Evolutionary conservation across 1,140 invertebrate species (phyloP).

Genomic region (Colletes gigas): DNA sequence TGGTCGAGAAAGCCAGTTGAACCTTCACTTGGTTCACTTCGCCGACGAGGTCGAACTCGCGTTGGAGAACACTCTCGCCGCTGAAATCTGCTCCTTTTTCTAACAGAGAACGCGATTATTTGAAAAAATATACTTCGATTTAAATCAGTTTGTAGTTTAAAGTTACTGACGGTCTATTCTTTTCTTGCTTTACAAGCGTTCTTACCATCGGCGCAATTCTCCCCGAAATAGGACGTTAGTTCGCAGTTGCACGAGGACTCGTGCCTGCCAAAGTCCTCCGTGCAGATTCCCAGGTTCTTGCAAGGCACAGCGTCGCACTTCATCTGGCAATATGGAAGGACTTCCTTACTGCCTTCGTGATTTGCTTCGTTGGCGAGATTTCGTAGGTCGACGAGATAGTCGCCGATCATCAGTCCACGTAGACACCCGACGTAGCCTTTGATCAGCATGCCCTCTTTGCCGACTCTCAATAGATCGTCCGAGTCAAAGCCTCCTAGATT

Average conservation of each 20-base stretch:
- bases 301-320: constrained; percentile 93
- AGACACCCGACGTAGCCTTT: constrained; percentile 94
- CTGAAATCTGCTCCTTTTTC: constrained; percentile 94
- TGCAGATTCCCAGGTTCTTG: constrained; percentile 92
- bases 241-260: constrained; percentile 93
- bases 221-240: constrained; percentile 92
- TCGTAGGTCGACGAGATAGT: constrained; percentile 88
- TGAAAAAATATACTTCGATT: too few species aligned
- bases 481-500: constrained; percentile 93
- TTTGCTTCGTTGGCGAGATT: constrained; percentile 86
- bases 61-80: constrained; percentile 90
- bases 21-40: constrained; percentile 88
- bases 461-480: constrained; percentile 85
- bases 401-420: constrained; percentile 92
- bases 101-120: constrained; percentile 80
- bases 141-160: too few species aligned
- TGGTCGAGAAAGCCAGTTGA: constrained; percentile 91
- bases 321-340: constrained; percentile 91
- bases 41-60: constrained; percentile 87
- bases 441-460: constrained; percentile 81
- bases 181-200: too few species aligned
- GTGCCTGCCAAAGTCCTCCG: constrained; percentile 93
- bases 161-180: too few species aligned
- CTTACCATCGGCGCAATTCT: constrained; percentile 84
- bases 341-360: constrained; percentile 87